Evolutionary conservation across 2,797 vertebrate species (phyloP).

Genomic region (Masticophis lateralis): DNA sequence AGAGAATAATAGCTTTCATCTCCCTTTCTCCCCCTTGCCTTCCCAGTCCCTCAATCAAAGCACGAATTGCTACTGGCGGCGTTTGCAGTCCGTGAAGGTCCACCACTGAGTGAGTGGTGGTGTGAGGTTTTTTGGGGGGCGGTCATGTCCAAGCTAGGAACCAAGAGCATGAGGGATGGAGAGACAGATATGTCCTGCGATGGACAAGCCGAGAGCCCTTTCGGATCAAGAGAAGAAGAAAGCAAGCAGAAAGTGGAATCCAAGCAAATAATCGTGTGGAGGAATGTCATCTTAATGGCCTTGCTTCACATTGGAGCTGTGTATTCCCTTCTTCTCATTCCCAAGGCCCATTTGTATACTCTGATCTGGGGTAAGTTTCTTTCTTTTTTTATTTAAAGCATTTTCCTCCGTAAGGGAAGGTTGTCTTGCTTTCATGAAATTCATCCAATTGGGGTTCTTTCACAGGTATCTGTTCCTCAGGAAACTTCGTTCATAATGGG

Average conservation of each 20-base stretch:
- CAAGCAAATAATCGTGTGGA: constrained; percentile 67
- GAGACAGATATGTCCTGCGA: background rate
- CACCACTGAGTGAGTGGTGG: background rate
- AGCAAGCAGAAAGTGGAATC: constrained; percentile 1
- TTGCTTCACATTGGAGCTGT: constrained; percentile 68
- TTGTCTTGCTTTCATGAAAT: background rate
- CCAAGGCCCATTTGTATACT: constrained; percentile 68
- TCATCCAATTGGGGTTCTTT: background rate
- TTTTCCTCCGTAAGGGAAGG: no score
- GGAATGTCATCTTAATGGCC: constrained; percentile 70
- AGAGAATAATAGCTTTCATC: background rate
- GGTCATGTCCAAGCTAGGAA: constrained; percentile 34
- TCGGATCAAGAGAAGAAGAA: background rate
- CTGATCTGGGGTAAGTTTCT: constrained; percentile 73
- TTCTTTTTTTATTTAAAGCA: background rate
- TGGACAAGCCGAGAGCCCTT: background rate
- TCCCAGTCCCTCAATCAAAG: no score
- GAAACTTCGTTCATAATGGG: background rate
- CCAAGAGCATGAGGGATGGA: background rate
- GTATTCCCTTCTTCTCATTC: constrained; percentile 68
- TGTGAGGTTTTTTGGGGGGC: background rate
- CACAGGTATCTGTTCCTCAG: background rate
- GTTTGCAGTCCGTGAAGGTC: background rate
- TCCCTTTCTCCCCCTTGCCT: background rate
- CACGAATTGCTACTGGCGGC: background rate